phyloP scores from a whole-genome alignment of 2,888 invertebrate species.

The Azorinus chamasolen region DNA sequence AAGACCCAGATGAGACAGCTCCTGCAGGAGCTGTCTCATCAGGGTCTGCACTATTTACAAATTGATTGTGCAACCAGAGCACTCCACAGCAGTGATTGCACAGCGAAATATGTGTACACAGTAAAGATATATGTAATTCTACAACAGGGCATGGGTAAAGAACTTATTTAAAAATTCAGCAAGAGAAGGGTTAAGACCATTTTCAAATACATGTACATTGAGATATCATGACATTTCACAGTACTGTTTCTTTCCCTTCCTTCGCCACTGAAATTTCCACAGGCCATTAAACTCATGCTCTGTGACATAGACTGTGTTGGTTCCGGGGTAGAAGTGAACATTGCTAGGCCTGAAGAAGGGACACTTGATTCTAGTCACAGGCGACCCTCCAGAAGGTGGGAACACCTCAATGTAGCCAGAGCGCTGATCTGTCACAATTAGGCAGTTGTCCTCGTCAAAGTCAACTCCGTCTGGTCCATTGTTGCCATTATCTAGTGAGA shows the following conservation, averaged over 20 bases:
- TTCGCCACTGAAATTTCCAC: conserved; percentile 83
- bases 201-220: not conserved
- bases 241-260: conserved; percentile 77
- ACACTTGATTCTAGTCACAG: conserved; percentile 76
- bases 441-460: conserved; percentile 80
- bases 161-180: too few species aligned
- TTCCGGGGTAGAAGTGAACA: conserved; percentile 79
- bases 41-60: too few species aligned
- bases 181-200: too few species aligned
- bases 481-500: conserved; percentile 70
- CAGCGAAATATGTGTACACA: too few species aligned
- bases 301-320: conserved; percentile 79
- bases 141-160: too few species aligned
- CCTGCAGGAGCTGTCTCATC: too few species aligned
- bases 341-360: conserved; percentile 82
- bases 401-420: conserved; percentile 81
- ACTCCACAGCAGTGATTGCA: too few species aligned
- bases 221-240: conserved; percentile 69
- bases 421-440: conserved; percentile 83
- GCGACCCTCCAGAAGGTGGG: conserved; percentile 74
- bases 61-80: too few species aligned
- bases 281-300: conserved; percentile 81
- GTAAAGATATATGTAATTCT: too few species aligned
- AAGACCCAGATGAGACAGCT: too few species aligned
- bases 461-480: conserved; percentile 85